Evolutionary conservation across 1,140 invertebrate species (phyloP), one percentile per base, ranked within the genome.

Genomic region (Tyrophagus putrescentiae): DNA sequence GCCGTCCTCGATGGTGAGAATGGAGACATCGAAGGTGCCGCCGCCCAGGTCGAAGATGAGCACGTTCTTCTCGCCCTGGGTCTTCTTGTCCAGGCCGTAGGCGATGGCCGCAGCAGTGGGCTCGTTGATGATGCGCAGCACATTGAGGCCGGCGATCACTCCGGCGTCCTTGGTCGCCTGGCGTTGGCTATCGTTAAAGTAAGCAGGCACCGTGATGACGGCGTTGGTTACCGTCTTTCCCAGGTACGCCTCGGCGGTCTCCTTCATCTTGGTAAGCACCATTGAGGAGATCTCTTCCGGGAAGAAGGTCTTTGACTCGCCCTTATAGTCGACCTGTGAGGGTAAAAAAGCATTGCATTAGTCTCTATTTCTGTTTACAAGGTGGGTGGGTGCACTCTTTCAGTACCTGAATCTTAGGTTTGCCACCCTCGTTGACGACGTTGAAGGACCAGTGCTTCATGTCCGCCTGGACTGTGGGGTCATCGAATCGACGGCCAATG

Each of bases 391-490:
- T 92, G 76, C n/a, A n/a, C n/a, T n/a, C n/a, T n/a, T n/a, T n/a
- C n/a, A n/a, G n/a, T 64, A 76, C 76, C 63, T 67, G 64, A 84
- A 92, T 76, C 84, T 91, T 72, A 78, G 76, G 90, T 76, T 93
- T 93, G 34, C 80, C 77, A 64, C 78, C 79, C 68, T 92, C 86
- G 63, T 79, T 88, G 62, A 92, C 76, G 1, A 95, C 89, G 60
- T 82, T 83, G 73, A 96, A 97, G 1, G 92, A 89, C 89, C 91
- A 96, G 72, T 94, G 87, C 73, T 93, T 94, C 86, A 94, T 94
- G 69, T 96, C 92, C 48, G 79, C 77, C 75, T 95, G 89, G 34
- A 96, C 85, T 28, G 83, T 81, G 7, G 80, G 64, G 73, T 96
- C 93, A 61, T 94, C 87, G 70, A 89, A 96, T 64, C 87, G 84